phyloP scores from a whole-genome alignment of 2,113 vertebrate genomes.

The Gymnocephalus cernua region DNA sequence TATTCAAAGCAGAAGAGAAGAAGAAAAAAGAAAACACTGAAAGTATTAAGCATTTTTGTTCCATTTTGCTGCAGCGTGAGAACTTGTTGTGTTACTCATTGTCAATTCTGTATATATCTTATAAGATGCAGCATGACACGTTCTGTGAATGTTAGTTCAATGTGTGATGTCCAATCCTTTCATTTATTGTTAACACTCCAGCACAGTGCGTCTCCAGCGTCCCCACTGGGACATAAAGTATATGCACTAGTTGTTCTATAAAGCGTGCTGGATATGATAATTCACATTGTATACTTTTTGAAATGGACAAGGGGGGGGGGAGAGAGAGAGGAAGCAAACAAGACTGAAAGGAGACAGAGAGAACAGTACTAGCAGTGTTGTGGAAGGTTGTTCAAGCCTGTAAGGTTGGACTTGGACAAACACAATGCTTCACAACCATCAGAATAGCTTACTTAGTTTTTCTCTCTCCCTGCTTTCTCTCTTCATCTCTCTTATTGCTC shows the following conservation, averaged over 20 bases:
- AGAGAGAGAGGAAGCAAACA: neutral
- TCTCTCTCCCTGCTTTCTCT: constrained; percentile 39
- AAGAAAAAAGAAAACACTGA: neutral
- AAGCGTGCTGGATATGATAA: neutral
- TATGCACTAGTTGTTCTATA: neutral
- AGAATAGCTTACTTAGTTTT: constrained; percentile 56
- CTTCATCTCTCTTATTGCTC: constrained; percentile 72
- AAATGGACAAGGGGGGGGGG: constrained; percentile 18
- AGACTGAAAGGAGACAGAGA: constrained; percentile 14
- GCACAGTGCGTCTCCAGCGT: neutral
- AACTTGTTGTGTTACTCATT: constrained; percentile 3
- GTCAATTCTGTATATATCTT: neutral
- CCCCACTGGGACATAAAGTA: neutral
- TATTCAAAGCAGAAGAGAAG: neutral
- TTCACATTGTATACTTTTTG: constrained; percentile 35
- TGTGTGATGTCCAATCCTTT: neutral
- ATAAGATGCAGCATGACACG: neutral
- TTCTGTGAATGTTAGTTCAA: neutral
- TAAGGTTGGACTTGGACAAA: constrained; percentile 65
- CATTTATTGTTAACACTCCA: neutral
- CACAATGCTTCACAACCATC: constrained; percentile 55
- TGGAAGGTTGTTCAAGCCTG: constrained; percentile 47
- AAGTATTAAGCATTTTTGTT: constrained; percentile 1
- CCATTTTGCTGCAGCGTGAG: neutral
- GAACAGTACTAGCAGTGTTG: constrained; percentile 15